Evolutionary conservation across 2,797 vertebrate genomes (phyloP), one percentile per base, ranked within the genome.

Genomic region (Cryptoprocta ferox): DNA sequence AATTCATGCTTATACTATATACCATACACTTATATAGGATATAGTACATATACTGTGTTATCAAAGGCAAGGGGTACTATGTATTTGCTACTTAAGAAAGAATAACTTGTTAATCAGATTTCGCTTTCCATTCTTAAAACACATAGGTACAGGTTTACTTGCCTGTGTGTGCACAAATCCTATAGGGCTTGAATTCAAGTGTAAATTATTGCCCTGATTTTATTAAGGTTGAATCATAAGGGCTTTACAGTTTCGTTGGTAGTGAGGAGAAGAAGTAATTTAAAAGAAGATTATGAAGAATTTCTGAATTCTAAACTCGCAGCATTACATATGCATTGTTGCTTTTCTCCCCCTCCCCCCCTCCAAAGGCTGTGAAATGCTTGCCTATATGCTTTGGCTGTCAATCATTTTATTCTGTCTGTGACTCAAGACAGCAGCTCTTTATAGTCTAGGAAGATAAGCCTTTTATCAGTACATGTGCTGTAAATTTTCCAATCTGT

Each of bases 101-200:
- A 53, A 53, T 24, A 79, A 42, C 12, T 86, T 90, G 37, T 53
- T 53, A 71, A 80, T 81, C 92, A 82, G 26, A 61, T 92, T 95
- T 91, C 89, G 50, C 50, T 94, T 93, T 89, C 30, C 39, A 14
- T 71, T 59, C 35, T 81, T 96, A 81, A 95, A 86, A 82, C 30
- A 89, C 16, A 21, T 7, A 30, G 19, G 9, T 59, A 45, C 42
- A 45, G 10, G 42, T 45, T 45, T 45, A 18, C 30, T 95, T 4
- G 0, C 19, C 24, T 70, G 4, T 70, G 42, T 15, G 15, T 28
- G 21, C n/a, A 37, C 9, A 71, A 26, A 39, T 37, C 39, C 59
- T 75, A 18, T 4, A 90, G 78, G 50, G 9, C 59, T 91, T 84
- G 76, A 84, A 79, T 85, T 88, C n/a, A 88, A 37, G 37, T 88